These are phyloP conservation scores for Syrphus vitripennis DNA, from an alignment of 2,888 invertebrate genomes.

Conservation along the genomic window DNA sequence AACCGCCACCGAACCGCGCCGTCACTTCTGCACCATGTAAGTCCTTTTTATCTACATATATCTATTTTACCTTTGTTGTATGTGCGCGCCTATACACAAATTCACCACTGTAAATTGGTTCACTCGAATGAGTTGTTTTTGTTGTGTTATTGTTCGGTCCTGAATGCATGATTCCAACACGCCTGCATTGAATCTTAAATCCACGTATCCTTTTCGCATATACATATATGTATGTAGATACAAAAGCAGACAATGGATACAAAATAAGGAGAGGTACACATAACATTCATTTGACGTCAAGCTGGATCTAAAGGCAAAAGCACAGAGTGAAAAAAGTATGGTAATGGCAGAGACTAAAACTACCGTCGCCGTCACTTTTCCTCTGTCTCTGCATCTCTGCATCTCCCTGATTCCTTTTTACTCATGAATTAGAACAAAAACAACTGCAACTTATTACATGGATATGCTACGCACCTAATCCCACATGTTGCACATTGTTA, in stretches of 20 bases:
- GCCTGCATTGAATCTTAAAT: slow-evolving; percentile 62
- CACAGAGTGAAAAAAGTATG: slow-evolving; percentile 2
- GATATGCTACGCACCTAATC: slow-evolving; percentile 41
- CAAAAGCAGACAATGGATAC: slow-evolving; percentile 1
- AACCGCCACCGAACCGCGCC: not conserved
- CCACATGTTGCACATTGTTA: slow-evolving; percentile 63
- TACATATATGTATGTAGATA: too few relatives aligned
- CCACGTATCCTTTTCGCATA: slow-evolving; percentile 38
- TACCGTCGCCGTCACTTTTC: not conserved
- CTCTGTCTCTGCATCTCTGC: not conserved
- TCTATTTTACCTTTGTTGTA: not conserved
- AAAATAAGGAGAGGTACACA: not conserved
- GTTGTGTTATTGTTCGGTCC: slow-evolving; percentile 47
- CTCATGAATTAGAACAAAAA: slow-evolving; percentile 28
- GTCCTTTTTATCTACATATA: too few relatives aligned
- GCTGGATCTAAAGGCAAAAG: slow-evolving; percentile 1
- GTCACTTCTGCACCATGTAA: too few relatives aligned
- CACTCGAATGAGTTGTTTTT: slow-evolving; percentile 32
- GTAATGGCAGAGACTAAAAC: slow-evolving; percentile 1
- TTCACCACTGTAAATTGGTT: not conserved
- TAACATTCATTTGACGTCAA: slow-evolving; percentile 32
- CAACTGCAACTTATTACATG: slow-evolving; percentile 44
- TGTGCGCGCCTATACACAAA: not conserved
- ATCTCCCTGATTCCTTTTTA: not conserved
- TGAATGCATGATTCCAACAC: slow-evolving; percentile 59